Base-by-base conservation (phyloP, 2,888 invertebrate genomes). In the Altica lythri region DNA sequence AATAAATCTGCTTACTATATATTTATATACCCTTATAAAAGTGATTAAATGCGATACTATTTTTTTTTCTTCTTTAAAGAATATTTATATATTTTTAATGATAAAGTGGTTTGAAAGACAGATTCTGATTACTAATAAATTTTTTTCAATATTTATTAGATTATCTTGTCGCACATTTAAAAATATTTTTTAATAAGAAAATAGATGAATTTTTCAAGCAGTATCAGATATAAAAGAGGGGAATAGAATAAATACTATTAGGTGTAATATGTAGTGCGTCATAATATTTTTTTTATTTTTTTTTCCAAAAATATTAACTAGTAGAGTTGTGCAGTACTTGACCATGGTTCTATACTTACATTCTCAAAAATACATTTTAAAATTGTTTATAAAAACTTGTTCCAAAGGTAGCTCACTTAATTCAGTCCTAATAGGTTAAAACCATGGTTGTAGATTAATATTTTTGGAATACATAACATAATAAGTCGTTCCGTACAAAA, bases 121-220 rank as follows among this genome's bases (percentile, higher is more conserved):
- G 59, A 55, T 57, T 53, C 59, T 57, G 58, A 53, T 57, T 53
- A 53, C 55, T 53, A 43, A 50, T 53, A 54, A 38, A 57, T 57
- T 44, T 55, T 63, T 54, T 67, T 67, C 61, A 38, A 38, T 38
- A 38, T 38, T 40, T 19, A 60, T 66, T 68, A 75, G 77, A 77
- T 78, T 77, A 77, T 78, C 83, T 79, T 81, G 78, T 78, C 82
- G 80, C 79, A 81, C 81, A 67, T 72, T 64, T 63, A 81, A 49
- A 81, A 82, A 81, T 80, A 80, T 80, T 79, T 79, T 80, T 80
- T 79, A 81, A 81, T 83, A 83, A 78, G 83, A 83, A 83, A 82
- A 83, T 83, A 69, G 64, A 69, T 66, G 37, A 64, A 66, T 69
- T 69, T 65, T 66, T 17, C 62, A 66, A 70, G 69, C 66, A 55